Evolutionary conservation across 2,888 invertebrate genomes (phyloP).

Genomic region (Leucophenga maculata): DNA sequence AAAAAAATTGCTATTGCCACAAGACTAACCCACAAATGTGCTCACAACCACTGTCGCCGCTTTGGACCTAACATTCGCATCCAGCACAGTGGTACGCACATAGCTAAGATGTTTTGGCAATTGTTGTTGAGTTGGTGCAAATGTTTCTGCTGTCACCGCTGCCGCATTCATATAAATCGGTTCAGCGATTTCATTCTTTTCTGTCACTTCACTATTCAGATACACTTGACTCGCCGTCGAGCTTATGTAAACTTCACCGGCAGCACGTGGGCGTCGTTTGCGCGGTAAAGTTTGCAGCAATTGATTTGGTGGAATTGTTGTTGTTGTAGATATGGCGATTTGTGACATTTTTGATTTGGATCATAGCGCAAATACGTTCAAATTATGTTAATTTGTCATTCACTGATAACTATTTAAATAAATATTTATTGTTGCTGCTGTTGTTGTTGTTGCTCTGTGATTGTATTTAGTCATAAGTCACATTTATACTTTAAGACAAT

Average conservation of each 20-base stretch:
- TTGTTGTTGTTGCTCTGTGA: not conserved
- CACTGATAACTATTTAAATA: not conserved
- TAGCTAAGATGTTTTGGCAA: slow-evolving; percentile 51
- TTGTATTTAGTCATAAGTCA: too few relatives aligned
- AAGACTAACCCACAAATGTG: slow-evolving; percentile 69
- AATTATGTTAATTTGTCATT: slow-evolving; percentile 16
- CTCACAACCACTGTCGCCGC: slow-evolving; percentile 63
- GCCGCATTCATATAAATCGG: slow-evolving; percentile 68
- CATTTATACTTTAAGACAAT: too few relatives aligned
- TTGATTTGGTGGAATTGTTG: not conserved
- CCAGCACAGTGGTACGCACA: slow-evolving; percentile 56
- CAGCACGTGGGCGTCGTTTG: slow-evolving; percentile 70
- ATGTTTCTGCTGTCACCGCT: slow-evolving; percentile 11
- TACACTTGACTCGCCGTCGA: slow-evolving; percentile 67
- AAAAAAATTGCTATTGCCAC: not conserved
- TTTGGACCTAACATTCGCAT: slow-evolving; percentile 46
- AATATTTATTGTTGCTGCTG: not conserved
- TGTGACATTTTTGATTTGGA: slow-evolving; percentile 20
- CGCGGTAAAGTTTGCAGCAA: slow-evolving; percentile 65
- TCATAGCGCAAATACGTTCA: slow-evolving; percentile 11
- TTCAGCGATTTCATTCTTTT: slow-evolving; percentile 51
- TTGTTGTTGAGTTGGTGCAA: slow-evolving; percentile 15
- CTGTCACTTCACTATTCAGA: slow-evolving; percentile 58
- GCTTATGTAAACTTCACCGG: slow-evolving; percentile 70
- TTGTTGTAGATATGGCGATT: not conserved